These are phyloP conservation scores for Corythaixoides concolor DNA, from an alignment of 2,113 vertebrate species.

Conservation along the genomic window DNA sequence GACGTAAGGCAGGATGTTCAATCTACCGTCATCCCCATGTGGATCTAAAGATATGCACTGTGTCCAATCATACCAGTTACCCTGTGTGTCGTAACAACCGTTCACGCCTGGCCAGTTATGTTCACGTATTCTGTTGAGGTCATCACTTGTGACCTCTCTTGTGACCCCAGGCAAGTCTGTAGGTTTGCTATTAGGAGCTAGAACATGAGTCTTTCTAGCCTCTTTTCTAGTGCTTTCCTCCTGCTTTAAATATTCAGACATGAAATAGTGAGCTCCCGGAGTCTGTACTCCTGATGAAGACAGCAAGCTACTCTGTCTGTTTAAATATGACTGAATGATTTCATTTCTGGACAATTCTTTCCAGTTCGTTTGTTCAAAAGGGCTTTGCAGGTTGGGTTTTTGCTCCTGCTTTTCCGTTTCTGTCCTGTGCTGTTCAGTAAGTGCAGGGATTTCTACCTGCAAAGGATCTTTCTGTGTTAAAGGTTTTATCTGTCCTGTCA, in stretches of 20 bases:
- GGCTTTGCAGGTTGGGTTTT: conserved; percentile 79
- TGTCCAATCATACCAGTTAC: conserved; percentile 96
- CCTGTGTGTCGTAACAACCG: conserved; percentile 91
- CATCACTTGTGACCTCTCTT: conserved; percentile 79
- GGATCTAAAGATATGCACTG: conserved; percentile 92
- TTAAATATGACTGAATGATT: conserved; percentile 93
- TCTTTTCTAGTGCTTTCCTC: conserved; percentile 81
- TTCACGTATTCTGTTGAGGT: conserved; percentile 84
- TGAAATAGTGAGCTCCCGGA: conserved; percentile 85
- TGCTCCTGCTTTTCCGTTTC: conserved; percentile 79
- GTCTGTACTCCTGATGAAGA: conserved; percentile 85
- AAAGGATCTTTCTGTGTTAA: conserved; percentile 81
- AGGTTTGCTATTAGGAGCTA: conserved; percentile 76
- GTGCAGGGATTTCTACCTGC: conserved; percentile 71
- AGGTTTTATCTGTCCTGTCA: conserved; percentile 89
- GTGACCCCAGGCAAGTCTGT: conserved; percentile 84
- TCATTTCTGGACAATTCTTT: conserved; percentile 90
- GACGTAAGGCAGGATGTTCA: conserved; percentile 95
- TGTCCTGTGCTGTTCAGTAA: conserved; percentile 81
- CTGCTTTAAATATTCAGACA: conserved; percentile 87
- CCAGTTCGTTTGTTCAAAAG: conserved; percentile 93
- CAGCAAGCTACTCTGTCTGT: conserved; percentile 89
- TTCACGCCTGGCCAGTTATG: conserved; percentile 92
- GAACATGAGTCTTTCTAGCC: conserved; percentile 78
- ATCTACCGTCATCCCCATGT: conserved; percentile 86